Evolutionary conservation across 2,113 vertebrate genomes (phyloP).

Genomic region (Rostratula benghalensis): DNA sequence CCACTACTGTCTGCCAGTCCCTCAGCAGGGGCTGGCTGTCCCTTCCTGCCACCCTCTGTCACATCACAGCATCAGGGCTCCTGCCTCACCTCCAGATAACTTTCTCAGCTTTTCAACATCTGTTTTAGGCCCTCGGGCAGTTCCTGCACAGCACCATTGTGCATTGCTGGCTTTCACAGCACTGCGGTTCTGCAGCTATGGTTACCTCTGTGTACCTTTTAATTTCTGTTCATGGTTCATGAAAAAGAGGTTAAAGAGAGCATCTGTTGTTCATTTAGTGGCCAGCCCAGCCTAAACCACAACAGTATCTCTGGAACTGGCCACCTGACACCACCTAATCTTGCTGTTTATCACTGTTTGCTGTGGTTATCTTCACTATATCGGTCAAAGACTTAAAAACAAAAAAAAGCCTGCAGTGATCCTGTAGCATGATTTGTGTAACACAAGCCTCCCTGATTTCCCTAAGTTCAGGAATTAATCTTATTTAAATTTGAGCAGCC

Average conservation of each 20-base stretch:
- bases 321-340: not conserved
- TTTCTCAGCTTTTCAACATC: not conserved
- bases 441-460: not conserved
- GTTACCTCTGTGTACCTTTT: not conserved
- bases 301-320: not conserved
- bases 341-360: not conserved
- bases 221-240: not conserved
- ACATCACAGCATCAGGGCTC: not conserved
- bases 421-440: not conserved
- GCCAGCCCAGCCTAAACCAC: not conserved
- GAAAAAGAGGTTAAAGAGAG: not conserved
- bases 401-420: not conserved
- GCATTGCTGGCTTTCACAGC: not conserved
- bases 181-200: not conserved
- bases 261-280: not conserved
- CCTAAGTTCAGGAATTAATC: not conserved
- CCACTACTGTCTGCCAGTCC: not conserved
- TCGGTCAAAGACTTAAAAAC: not conserved
- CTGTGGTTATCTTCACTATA: not conserved
- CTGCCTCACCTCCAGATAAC: not conserved
- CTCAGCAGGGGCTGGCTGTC: not conserved
- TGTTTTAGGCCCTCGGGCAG: not conserved
- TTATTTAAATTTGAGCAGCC: not conserved
- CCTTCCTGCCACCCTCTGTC: not conserved
- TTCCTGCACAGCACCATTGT: accelerated